These are phyloP conservation scores for Galbula dea DNA, from an alignment of 2,113 vertebrate genomes.

Conservation along the genomic window DNA sequence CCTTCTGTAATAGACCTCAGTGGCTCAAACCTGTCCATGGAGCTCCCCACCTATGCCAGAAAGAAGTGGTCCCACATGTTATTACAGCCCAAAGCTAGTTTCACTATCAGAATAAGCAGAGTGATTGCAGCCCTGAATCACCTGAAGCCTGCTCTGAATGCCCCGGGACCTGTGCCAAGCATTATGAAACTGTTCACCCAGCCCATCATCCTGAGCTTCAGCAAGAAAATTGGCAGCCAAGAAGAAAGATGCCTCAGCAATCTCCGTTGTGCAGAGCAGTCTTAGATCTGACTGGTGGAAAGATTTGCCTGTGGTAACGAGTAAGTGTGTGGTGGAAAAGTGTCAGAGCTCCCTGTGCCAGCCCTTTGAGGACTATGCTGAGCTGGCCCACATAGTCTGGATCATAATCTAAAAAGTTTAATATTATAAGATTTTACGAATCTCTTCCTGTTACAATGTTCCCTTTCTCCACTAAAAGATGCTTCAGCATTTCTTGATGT, in stretches of 20 bases:
- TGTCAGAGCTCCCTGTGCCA: background rate
- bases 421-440: background rate
- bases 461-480: background rate
- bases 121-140: background rate
- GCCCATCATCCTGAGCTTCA: background rate
- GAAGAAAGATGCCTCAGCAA: background rate
- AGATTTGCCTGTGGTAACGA: background rate
- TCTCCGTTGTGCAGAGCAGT: background rate
- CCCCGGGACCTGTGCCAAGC: background rate
- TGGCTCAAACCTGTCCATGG: background rate
- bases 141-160: rapidly evolving
- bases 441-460: background rate
- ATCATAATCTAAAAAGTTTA: background rate
- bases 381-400: background rate
- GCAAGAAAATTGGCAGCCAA: background rate
- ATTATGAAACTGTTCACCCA: background rate
- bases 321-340: background rate
- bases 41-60: rapidly evolving
- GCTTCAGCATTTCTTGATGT: background rate
- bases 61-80: background rate
- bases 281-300: background rate
- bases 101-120: background rate
- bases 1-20: background rate
- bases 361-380: background rate
- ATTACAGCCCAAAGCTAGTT: background rate